These are phyloP conservation scores for Tetraneura akinire DNA, from an alignment of 1,140 invertebrate genomes.

Conservation along the genomic window DNA sequence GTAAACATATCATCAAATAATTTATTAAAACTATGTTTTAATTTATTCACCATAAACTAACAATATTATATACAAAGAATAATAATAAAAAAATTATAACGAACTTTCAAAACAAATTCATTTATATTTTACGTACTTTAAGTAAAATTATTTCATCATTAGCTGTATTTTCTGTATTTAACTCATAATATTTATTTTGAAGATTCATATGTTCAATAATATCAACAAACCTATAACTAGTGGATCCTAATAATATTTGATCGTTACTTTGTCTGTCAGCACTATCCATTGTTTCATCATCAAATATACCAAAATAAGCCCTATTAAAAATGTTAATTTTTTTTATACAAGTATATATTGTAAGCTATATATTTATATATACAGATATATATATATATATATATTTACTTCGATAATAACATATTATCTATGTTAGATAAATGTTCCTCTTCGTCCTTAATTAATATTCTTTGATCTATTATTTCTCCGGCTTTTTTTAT, in stretches of 20 bases:
- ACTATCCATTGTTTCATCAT: neutral
- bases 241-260: constrained; percentile 10
- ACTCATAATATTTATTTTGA: constrained; percentile 43
- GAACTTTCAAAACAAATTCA: neutral
- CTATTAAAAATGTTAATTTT: neutral
- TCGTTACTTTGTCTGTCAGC: neutral
- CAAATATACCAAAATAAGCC: neutral
- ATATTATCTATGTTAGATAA: neutral
- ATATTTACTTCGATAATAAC: neutral
- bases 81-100: neutral
- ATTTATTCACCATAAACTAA: constrained; percentile 43
- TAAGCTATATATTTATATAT: no score
- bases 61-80: neutral
- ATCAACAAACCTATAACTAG: constrained; percentile 24
- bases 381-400: no score
- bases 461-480: constrained; percentile 29
- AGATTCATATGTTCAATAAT: constrained; percentile 12
- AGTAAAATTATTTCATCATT: constrained; percentile 48
- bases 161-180: constrained; percentile 25
- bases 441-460: neutral
- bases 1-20: constrained; percentile 60
- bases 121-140: constrained; percentile 36
- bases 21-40: constrained; percentile 60
- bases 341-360: no score
- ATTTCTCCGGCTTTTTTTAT: constrained; percentile 11